phyloP scores from a whole-genome alignment of 2,888 invertebrate species.

The Panzeria rudis region DNA sequence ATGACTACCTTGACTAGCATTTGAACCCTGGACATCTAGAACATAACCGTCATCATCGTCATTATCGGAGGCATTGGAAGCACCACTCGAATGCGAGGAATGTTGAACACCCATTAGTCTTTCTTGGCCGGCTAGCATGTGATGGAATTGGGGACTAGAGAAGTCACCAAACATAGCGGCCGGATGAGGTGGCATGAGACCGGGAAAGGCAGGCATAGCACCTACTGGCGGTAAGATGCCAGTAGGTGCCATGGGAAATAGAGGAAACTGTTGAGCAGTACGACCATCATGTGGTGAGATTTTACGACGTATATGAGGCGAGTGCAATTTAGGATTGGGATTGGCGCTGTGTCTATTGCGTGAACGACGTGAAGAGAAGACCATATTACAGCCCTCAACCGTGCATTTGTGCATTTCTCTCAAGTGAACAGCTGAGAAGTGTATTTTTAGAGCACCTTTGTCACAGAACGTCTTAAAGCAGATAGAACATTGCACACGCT shows the following conservation, averaged over 20 bases:
- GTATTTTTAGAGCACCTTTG: conserved; percentile 99
- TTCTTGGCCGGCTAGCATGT: conserved; percentile 76
- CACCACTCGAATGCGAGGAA: conserved; percentile 60
- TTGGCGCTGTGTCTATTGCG: conserved; percentile 98
- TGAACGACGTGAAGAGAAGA: conserved; percentile 97
- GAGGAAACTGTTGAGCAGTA: conserved; percentile 89
- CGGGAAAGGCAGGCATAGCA: conserved; percentile 87
- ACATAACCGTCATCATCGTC: conserved; percentile 79
- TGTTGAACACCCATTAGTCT: conserved; percentile 45
- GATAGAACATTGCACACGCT: conserved; percentile 98
- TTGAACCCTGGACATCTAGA: conserved; percentile 77
- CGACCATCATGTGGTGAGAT: conserved; percentile 97
- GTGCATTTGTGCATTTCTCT: conserved; percentile 99
- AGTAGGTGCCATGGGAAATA: conserved; percentile 86
- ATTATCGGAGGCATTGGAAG: conserved; percentile 72
- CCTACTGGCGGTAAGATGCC: conserved; percentile 81
- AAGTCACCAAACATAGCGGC: conserved; percentile 77
- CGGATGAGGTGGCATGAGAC: conserved; percentile 76
- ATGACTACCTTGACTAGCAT: conserved; percentile 80
- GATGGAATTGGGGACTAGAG: conserved; percentile 70
- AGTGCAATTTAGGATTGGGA: conserved; percentile 98
- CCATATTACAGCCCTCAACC: conserved; percentile 98
- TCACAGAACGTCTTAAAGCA: conserved; percentile 99
- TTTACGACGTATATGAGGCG: conserved; percentile 96
- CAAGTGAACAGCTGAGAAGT: conserved; percentile 98